Percentiles rank a stretch among this genome's conserved stretches.
Evolutionary conservation across 2,888 invertebrate genomes (phyloP).

Genomic region (Pomacea canaliculata): DNA sequence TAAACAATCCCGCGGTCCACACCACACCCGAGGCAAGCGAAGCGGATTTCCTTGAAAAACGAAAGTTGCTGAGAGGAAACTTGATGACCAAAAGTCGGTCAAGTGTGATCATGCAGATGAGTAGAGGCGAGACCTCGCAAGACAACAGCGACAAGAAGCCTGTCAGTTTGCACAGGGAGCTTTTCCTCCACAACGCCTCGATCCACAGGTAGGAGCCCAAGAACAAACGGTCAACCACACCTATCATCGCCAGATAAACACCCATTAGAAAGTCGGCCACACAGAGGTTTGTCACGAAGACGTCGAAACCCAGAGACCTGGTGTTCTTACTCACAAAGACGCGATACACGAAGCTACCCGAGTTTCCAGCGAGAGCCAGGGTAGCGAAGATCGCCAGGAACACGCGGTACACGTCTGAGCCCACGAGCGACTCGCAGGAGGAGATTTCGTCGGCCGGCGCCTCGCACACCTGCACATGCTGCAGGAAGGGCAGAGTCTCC

Average conservation of each 20-base stretch:
- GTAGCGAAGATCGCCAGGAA: constrained; percentile 17
- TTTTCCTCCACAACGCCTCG: constrained; percentile 23
- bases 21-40: constrained; percentile 10
- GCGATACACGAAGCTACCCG: constrained; percentile 15
- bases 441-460: constrained; percentile 27
- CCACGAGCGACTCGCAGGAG: constrained; percentile 27
- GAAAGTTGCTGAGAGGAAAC: constrained; percentile 1
- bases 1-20: constrained; percentile 6
- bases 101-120: constrained; percentile 23
- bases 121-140: constrained; percentile 19
- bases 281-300: constrained; percentile 24
- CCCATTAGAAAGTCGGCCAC: constrained; percentile 31
- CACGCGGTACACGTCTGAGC: constrained; percentile 18
- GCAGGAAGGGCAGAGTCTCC: constrained; percentile 4
- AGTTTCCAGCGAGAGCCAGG: constrained; percentile 24
- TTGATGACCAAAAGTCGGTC: constrained; percentile 16
- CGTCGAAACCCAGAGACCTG: not conserved
- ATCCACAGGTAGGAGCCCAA: constrained; percentile 15
- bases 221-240: constrained; percentile 25
- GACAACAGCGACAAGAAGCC: constrained; percentile 26
- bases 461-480: constrained; percentile 4
- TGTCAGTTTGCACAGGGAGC: constrained; percentile 17
- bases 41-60: constrained; percentile 11
- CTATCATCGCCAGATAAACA: constrained; percentile 24
- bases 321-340: constrained; percentile 34